Conservation (phyloP, 2,888 invertebrate genomes). For the Panzeria rudis region DNA sequence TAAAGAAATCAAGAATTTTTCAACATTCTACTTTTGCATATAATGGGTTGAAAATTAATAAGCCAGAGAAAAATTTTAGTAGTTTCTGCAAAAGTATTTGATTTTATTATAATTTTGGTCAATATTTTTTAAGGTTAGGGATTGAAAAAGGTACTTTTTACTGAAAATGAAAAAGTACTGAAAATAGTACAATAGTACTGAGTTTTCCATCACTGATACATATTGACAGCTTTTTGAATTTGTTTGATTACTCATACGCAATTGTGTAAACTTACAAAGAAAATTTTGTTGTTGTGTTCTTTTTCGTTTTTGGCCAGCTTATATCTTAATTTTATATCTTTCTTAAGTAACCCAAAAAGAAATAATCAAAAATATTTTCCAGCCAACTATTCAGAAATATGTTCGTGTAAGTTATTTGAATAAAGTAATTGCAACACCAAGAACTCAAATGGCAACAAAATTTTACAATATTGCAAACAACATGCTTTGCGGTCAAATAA, state of each 20-base stretch:
- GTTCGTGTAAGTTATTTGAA: conserved; percentile 52
- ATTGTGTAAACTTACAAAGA: neutral
- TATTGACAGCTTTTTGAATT: neutral
- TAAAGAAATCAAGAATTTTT: too few species aligned
- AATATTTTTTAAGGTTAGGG: too few species aligned
- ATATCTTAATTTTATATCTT: conserved; percentile 49
- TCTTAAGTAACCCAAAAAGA: conserved; percentile 26
- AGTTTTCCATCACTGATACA: too few species aligned
- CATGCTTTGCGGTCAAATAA: conserved; percentile 64
- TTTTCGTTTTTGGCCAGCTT: neutral
- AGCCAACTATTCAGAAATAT: neutral
- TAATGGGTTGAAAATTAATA: too few species aligned
- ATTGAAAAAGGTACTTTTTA: too few species aligned
- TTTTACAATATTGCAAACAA: conserved; percentile 48
- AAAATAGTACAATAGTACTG: too few species aligned
- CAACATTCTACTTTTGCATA: too few species aligned
- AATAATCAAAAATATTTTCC: neutral
- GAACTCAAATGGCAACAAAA: conserved; percentile 14
- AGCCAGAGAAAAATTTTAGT: too few species aligned
- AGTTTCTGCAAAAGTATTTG: too few species aligned
- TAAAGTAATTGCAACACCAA: conserved; percentile 31
- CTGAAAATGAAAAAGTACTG: too few species aligned
- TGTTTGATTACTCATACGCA: conserved; percentile 34
- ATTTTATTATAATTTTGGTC: too few species aligned
- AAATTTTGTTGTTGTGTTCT: neutral